These are phyloP conservation scores for Lepidochrysops patricia DNA, from an alignment of 2,888 invertebrate genomes.

Conservation along the genomic window DNA sequence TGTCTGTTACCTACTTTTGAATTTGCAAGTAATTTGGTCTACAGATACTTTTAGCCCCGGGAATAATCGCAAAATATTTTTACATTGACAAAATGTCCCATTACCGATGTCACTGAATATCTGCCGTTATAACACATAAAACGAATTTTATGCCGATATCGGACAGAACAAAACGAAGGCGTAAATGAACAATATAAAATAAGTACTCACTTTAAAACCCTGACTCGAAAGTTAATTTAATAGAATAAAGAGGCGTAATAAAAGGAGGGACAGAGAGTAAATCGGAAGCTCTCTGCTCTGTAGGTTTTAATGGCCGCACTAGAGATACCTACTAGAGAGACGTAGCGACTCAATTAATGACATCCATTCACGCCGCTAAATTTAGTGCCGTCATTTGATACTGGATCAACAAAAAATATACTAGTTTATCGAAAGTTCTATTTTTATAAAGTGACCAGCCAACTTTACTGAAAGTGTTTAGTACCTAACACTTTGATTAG, in stretches of 20 bases:
- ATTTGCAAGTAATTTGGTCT: too few species aligned
- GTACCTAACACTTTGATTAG: too few species aligned
- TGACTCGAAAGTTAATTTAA: background rate
- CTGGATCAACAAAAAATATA: background rate
- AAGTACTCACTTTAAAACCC: background rate
- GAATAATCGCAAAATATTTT: too few species aligned
- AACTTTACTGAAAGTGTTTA: too few species aligned
- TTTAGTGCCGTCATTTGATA: background rate
- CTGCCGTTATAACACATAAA: too few species aligned
- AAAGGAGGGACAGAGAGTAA: constrained; percentile 7
- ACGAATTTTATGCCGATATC: background rate
- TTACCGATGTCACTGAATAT: too few species aligned
- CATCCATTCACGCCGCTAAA: background rate
- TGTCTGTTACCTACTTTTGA: too few species aligned
- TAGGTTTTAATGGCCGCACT: background rate
- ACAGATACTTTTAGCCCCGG: too few species aligned
- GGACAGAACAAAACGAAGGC: background rate
- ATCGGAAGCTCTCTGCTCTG: background rate
- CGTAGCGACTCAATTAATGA: background rate
- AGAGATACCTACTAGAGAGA: too few species aligned
- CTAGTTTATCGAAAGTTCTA: background rate
- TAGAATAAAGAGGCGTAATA: constrained; percentile 1
- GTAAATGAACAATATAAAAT: background rate
- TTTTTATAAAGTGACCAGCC: too few species aligned
- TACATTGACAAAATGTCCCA: too few species aligned